Evolutionary conservation across 2,797 vertebrate genomes (phyloP), one percentile per base, ranked within the genome.

Genomic region (Epinephelus awoara): DNA sequence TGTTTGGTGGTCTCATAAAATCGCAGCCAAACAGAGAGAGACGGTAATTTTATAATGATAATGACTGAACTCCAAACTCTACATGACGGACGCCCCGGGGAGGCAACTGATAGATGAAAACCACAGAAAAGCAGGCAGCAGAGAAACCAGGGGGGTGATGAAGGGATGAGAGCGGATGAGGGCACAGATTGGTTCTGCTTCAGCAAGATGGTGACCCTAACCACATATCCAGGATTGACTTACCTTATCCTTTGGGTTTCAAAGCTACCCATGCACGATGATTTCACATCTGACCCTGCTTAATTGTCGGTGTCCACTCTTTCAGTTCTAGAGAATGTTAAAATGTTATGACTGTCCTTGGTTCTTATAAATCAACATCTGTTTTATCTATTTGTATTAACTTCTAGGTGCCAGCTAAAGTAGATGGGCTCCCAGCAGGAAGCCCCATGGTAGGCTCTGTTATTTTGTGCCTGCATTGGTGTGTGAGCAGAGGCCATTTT

Each of bases 341-440:
- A 56, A 11, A 9, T 57, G n/a, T 65, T 21, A 23, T 12, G 13
- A 66, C n/a, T 59, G 25, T 29, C 23, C 14, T 38, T 69, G 21
- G 8, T 79, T 50, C 9, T 75, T 59, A 34, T 18, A 3, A 34
- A 27, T 65, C 50, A 46, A 29, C 11, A n/a, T 72, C 19, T 71
- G 14, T 95, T 61, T 40, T 63, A 93, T 94, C 13, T 71, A 67
- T 70, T 34, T 79, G 4, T 69, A 5, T 72, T 63, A n/a, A 72
- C 15, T 34, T 89, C 8, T 67, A 97, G 98, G 95, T 96, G 92
- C 89, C 95, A 93, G 91, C 94, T 95, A 98, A 95, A 96, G 95
- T 95, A 92, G 96, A 97, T 94, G 95, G 95, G 86, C 95, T 96
- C 90, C 95, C 96, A 94, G 93, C 95, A 94, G 95, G 96, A 95